Evolutionary conservation across 2,888 invertebrate genomes (phyloP).

Genomic region (Eupithecia inturbata): DNA sequence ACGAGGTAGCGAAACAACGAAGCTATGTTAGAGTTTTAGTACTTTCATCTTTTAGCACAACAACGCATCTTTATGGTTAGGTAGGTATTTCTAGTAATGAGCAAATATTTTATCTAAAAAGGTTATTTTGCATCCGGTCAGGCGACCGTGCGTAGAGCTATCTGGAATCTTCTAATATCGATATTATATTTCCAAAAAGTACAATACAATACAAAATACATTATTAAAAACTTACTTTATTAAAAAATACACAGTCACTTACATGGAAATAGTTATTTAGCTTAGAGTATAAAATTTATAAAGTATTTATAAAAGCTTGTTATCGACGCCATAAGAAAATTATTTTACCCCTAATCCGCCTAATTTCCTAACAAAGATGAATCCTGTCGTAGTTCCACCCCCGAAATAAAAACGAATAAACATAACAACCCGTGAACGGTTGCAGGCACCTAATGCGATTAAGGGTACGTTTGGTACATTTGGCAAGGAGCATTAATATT

Average conservation of each 20-base stretch:
- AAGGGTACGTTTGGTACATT: conserved; percentile 60
- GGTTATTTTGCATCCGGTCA: no score
- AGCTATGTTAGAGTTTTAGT: background rate
- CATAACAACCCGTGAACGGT: conserved; percentile 79
- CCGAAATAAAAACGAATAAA: conserved; percentile 73
- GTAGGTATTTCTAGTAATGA: no score
- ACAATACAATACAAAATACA: no score
- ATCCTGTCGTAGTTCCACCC: conserved; percentile 61
- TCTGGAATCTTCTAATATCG: background rate
- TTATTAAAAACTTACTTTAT: no score
- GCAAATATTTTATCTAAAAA: no score
- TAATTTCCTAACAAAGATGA: conserved; percentile 36
- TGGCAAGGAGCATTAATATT: conserved; percentile 75
- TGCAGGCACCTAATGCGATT: conserved; percentile 75
- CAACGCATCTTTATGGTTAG: no score
- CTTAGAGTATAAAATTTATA: no score
- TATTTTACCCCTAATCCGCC: conserved; percentile 18
- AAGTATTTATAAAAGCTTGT: no score
- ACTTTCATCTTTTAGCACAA: background rate
- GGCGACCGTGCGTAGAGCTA: background rate
- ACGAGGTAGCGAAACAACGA: background rate
- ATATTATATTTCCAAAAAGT: no score
- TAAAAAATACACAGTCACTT: no score
- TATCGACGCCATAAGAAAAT: no score
- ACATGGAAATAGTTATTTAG: no score